Conservation (phyloP, 1,140 invertebrate species). For the Drosophila ohnishii region DNA sequence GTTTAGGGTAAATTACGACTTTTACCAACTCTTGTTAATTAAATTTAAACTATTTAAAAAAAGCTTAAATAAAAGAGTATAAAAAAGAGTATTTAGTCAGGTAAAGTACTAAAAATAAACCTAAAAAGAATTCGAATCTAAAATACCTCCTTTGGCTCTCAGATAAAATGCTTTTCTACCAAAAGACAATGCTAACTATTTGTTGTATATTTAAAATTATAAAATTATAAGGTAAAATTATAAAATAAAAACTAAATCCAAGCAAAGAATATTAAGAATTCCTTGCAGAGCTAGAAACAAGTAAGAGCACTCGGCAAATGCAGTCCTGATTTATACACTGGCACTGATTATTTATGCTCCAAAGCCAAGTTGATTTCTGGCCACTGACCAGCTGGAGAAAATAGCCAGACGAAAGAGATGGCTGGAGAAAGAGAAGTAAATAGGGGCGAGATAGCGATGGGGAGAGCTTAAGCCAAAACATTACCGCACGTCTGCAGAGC, state of each 20-base stretch:
- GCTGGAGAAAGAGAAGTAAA: neutral
- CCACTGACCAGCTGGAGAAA: slow-evolving; percentile 36
- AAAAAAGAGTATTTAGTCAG: no score
- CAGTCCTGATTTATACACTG: slow-evolving; percentile 41
- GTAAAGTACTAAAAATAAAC: no score
- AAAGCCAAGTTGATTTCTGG: slow-evolving; percentile 42
- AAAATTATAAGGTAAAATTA: no score
- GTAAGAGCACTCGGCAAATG: neutral
- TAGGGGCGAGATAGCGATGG: neutral
- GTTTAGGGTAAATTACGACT: neutral
- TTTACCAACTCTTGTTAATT: no score
- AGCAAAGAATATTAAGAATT: neutral
- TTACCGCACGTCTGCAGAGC: slow-evolving; percentile 67
- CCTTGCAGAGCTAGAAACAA: neutral
- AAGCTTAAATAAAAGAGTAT: no score
- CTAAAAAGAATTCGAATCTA: no score
- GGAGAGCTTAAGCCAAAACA: slow-evolving; percentile 70
- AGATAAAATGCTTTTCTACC: no score
- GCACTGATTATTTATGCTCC: slow-evolving; percentile 46
- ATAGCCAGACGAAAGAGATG: slow-evolving; percentile 3
- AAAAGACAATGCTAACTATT: no score
- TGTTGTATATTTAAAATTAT: no score
- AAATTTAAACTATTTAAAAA: no score
- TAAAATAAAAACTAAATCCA: no score
- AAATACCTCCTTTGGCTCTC: no score